Evolutionary conservation across 2,888 invertebrate species (phyloP), one percentile per base, ranked within the genome.

Genomic region (Drosophila mayaguana): DNA sequence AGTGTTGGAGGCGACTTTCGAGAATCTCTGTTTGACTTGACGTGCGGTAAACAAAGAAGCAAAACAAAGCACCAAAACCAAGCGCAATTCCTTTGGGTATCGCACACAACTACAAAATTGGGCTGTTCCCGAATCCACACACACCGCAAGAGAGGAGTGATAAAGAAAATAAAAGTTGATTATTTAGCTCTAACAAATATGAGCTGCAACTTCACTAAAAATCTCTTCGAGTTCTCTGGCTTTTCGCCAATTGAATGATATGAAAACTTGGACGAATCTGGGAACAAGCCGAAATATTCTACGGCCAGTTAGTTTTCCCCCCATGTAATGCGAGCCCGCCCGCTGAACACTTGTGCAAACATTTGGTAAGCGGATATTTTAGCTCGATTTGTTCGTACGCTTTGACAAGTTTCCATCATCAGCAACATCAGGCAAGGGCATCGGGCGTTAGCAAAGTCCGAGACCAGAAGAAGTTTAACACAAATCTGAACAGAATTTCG

Each of bases 371-470:
- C 90, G 86, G 91, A 88, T 90, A 89, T 90, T 89, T 89, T 81
- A 51, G 86, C 64, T 90, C 89, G 88, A 87, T 87, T 90, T 87
- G 80, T 78, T 90, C 68, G 56, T 62, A 59, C 61, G 81, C 79
- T 66, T 80, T 90, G 90, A 90, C 89, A 90, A 86, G 83, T 88
- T 86, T 89, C 75, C 87, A 81, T 88, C 89, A 90, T 72, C 78
- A 80, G 69, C 63, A 28, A 14, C 45, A 78, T 59, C 70, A 64
- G 12, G 32, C 48, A 25, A 45, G 18, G 51, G 46, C 56, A 61
- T 56, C 48, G 18, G 51, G 46, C 56, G 65, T 56, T 54, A 20
- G 43, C 18, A 34, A 32, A 45, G 43, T 28, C 11, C 22, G 22
- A 55, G 22, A 72, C 78, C 65, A 57, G 77, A 48, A 43, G 18